phyloP scores from a whole-genome alignment of 2,888 invertebrate genomes.

The Chalcis sispes region DNA sequence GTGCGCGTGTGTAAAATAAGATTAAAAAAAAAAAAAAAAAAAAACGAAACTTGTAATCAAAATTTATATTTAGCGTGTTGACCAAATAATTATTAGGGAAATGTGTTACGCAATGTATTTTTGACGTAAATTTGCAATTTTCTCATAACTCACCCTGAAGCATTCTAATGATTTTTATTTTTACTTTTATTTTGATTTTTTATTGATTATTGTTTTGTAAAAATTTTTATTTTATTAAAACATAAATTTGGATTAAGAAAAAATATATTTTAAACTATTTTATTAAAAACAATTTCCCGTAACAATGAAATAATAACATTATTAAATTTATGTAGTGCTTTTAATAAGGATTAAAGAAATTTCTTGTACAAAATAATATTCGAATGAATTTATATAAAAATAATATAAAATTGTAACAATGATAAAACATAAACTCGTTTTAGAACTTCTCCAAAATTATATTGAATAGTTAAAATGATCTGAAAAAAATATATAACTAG shows the following conservation, averaged over 20 bases:
- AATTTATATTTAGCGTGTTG: constrained; percentile 64
- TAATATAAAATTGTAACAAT: constrained; percentile 36
- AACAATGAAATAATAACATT: neutral
- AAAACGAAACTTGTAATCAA: constrained; percentile 45
- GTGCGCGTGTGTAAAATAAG: constrained; percentile 8
- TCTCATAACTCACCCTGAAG: constrained; percentile 21
- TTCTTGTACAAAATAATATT: constrained; percentile 40
- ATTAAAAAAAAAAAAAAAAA: too few relatives aligned
- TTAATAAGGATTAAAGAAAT: constrained; percentile 25
- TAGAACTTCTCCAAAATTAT: constrained; percentile 10
- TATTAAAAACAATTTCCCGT: constrained; percentile 6
- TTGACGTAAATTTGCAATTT: constrained; percentile 41
- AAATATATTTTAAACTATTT: neutral
- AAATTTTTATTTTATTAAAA: constrained; percentile 23
- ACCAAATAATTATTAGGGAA: constrained; percentile 64
- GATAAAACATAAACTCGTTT: constrained; percentile 43
- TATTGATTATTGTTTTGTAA: constrained; percentile 8
- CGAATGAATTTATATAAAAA: constrained; percentile 42
- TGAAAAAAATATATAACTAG: constrained; percentile 20
- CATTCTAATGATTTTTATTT: constrained; percentile 12
- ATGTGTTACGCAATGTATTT: constrained; percentile 43
- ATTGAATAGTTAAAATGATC: constrained; percentile 26
- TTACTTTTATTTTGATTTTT: constrained; percentile 3
- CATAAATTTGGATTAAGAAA: neutral
- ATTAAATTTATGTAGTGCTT: constrained; percentile 21